Base-by-base conservation (phyloP, 2,113 vertebrate genomes). In the Phylloscopus trochiloides region DNA sequence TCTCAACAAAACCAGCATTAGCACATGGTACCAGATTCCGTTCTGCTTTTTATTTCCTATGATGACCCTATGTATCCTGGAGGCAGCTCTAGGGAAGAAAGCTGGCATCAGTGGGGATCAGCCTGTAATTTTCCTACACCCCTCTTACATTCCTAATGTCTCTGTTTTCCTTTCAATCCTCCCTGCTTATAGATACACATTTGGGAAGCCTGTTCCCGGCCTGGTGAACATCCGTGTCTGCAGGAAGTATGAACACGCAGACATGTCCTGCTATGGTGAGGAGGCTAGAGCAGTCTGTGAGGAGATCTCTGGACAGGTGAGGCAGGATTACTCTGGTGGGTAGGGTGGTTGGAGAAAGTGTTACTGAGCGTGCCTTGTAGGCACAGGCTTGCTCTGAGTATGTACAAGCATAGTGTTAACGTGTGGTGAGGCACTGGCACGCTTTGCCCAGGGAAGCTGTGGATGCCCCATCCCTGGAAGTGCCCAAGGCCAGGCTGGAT, bases 181-280 rank as follows among this genome's bases (percentile, higher is more conserved):
- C 16, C 17, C 9, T 86, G 32, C 52, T 85, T 36, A 57, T 90
- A 98, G 98, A 45, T 98, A 98, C 67, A 98, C 97, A 1, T 98
- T 98, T 65, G 98, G 98, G 52, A 98, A 98, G 63, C 96, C 98
- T 34, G 98, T 98, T 83, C 96, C 94, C 6, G 98, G 98, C 71
- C 55, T 48, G 0, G 84, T 84, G 50, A 97, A 24, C 32, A 45
- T 98, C 70, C 97, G 63, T 17, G 22, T 98, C 9, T 98, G 98
- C 96, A 96, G 98, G 28, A 97, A 70, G 0, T 98, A 94, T 51
- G 88, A 92, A 29, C 45, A 3, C 0, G 0, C 13, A 54, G 14
- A 20, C 38, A 9, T 45, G 20, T 5, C 4, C 45, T 98, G 98
- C 92, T 94, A 92, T 31, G 95, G 91, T 0, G 68, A 78, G 54